A percentile compares a stretch with the other conserved stretches of the same genome.
Evolutionary conservation across 2,888 invertebrate species (phyloP).

Genomic region (Diarsia brunnea): DNA sequence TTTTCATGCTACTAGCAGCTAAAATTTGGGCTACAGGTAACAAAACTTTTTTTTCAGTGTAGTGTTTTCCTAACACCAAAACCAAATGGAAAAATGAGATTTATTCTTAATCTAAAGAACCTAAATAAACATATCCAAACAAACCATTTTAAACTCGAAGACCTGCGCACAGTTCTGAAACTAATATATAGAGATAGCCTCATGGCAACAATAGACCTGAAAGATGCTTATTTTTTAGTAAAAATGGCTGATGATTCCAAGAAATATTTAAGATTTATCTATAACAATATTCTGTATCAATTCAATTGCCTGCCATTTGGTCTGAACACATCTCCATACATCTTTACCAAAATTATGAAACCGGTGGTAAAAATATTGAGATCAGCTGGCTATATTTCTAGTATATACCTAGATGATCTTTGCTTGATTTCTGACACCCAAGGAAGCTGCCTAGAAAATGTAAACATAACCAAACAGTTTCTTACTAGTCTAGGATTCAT

Average conservation of each 20-base stretch:
- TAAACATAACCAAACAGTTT: no score
- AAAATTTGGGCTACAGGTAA: no score
- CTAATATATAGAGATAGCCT: background rate
- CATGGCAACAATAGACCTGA: background rate
- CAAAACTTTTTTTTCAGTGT: no score
- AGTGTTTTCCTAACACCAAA: slow-evolving; percentile 3
- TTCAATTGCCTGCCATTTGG: slow-evolving; percentile 1
- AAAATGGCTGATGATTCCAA: background rate
- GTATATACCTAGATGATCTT: no score
- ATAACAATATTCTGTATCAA: background rate
- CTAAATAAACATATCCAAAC: slow-evolving; percentile 1
- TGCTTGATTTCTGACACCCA: no score
- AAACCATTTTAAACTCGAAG: background rate
- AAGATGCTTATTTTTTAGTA: slow-evolving; percentile 1
- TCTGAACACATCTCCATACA: slow-evolving; percentile 1
- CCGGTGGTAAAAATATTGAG: background rate
- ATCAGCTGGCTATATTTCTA: no score
- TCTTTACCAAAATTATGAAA: background rate
- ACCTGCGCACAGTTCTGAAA: background rate
- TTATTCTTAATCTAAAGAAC: background rate
- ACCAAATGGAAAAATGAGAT: background rate
- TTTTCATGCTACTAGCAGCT: no score
- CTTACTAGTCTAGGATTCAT: no score
- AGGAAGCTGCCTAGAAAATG: no score
- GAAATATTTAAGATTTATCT: slow-evolving; percentile 1